Base-by-base conservation (phyloP, 2,113 vertebrate genomes). In the Brachyhypopomus occidentalis region DNA sequence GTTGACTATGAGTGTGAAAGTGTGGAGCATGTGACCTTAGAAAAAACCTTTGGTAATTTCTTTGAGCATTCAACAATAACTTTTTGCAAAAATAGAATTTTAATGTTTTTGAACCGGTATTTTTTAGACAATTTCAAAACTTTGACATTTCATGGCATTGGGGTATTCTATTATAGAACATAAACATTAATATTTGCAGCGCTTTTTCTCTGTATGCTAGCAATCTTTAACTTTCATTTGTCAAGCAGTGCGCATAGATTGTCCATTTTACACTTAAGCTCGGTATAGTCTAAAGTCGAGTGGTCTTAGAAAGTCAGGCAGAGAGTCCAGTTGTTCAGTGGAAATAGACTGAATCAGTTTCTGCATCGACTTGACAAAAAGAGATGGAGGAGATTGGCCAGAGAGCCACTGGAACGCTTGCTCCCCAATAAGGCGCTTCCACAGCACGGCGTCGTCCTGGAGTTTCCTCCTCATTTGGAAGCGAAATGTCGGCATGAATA, bases 271-370 rank as follows among this genome's bases (percentile, higher is more conserved):
- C 30, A 20, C 8, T 78, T 78, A 80, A 69, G 22, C 72, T 20
- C 79, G 75, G 41, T 85, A 73, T 85, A 94, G 86, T 71, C 90
- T 93, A 88, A 96, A 90, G 88, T 95, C 94, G 86, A 94, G 91
- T 4, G 92, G 95, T 87, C 94, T 96, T 34, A 98, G 90, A 75
- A 97, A 97, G 30, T 93, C 91, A 0, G 96, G 96, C 84, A 98
- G 89, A 0, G 92, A 85, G 1, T 93, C 91, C 81, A 98, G 93
- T 84, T 90, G 92, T 62, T 94, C 87, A 0, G 93, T 92, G 0
- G 95, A 89, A 45, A 96, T 95, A n/a, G 92, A 90, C 77, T 90
- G 90, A 72, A 95, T 95, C 86, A 98, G 87, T 84, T 92, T 95
- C 85, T 96, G 94, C 92, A 97, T 96, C 64, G 96, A 93, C 36